phyloP scores from a whole-genome alignment of 1,140 invertebrate genomes.

The Orchestia grillus region DNA sequence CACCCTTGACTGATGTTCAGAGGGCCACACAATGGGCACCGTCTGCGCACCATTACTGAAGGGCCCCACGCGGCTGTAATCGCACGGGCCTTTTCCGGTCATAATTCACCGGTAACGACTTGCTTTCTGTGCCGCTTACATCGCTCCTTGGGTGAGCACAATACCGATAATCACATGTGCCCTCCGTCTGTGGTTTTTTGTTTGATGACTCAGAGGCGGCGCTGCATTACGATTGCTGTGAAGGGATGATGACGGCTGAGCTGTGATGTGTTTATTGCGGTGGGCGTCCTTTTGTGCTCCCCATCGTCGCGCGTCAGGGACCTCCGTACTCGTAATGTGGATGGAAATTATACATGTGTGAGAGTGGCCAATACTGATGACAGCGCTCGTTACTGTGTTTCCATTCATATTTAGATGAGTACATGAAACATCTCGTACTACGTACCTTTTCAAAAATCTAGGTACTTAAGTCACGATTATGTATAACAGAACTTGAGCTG shows the following conservation, averaged over 20 bases:
- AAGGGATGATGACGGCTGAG: neutral
- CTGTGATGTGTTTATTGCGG: constrained; percentile 47
- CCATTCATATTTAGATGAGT: neutral
- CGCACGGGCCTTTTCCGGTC: constrained; percentile 17
- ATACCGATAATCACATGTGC: constrained; percentile 47
- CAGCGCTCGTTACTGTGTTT: neutral
- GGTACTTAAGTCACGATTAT: neutral
- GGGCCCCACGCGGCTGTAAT: constrained; percentile 11
- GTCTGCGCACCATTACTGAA: constrained; percentile 9
- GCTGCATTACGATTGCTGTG: neutral
- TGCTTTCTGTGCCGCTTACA: constrained; percentile 47
- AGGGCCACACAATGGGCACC: constrained; percentile 12
- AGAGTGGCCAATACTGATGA: neutral
- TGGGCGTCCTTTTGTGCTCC: constrained; percentile 43
- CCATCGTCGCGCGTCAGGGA: neutral
- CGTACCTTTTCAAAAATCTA: neutral
- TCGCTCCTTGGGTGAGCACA: neutral
- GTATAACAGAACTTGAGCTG: neutral
- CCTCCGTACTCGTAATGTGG: neutral
- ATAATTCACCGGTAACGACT: constrained; percentile 52
- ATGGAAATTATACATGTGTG: neutral
- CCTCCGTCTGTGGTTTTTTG: constrained; percentile 46
- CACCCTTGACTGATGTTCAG: constrained; percentile 20
- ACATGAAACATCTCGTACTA: neutral
- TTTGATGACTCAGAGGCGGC: neutral